Conservation (phyloP, 2,888 invertebrate genomes). For the Escarpia spicata region DNA sequence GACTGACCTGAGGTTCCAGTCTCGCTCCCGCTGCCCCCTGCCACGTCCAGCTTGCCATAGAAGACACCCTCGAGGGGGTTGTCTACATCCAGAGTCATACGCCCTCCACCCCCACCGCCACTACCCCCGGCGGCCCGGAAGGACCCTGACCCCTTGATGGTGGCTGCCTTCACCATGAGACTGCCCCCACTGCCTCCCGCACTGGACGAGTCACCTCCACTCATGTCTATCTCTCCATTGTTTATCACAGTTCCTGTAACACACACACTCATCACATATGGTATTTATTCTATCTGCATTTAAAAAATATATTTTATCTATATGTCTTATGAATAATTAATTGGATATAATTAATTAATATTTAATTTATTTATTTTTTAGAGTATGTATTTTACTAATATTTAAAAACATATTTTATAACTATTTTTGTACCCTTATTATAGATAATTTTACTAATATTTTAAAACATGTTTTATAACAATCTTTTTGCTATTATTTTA, state of each 20-base stretch:
- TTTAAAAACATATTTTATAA: no score
- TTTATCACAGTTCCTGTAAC: background rate
- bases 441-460: no score
- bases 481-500: no score
- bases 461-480: no score
- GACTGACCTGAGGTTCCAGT: background rate
- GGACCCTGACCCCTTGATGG: background rate
- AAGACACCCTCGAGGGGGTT: background rate
- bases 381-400: no score
- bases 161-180: background rate
- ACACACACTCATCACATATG: no score
- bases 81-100: background rate
- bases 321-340: no score
- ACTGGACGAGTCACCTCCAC: constrained; percentile 22
- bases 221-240: constrained; percentile 29
- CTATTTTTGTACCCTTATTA: no score
- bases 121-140: constrained; percentile 17
- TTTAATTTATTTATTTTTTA: no score
- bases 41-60: constrained; percentile 21
- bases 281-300: no score
- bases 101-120: constrained; percentile 29
- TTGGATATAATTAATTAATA: no score
- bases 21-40: background rate
- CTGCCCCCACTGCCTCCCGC: background rate
- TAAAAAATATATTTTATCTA: no score